These are phyloP conservation scores for Drosophila basisetae DNA, from an alignment of 2,888 invertebrate species.

Conservation along the genomic window DNA sequence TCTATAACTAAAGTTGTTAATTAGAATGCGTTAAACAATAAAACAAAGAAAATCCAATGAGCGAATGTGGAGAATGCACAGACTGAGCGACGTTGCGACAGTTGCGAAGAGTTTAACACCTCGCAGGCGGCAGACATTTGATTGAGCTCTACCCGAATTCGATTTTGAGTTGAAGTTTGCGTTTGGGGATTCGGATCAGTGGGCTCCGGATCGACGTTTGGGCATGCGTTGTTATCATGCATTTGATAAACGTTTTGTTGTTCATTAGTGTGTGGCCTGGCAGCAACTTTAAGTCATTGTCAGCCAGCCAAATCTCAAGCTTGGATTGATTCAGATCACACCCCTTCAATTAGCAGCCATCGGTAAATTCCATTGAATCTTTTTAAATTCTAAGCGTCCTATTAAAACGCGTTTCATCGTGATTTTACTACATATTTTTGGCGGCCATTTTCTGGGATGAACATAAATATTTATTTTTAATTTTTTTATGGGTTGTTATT, in stretches of 20 bases:
- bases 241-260: conserved; percentile 81
- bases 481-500: background rate
- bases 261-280: conserved; percentile 54
- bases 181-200: conserved; percentile 17
- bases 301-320: conserved; percentile 12
- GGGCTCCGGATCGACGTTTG: conserved; percentile 13
- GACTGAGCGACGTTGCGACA: conserved; percentile 47
- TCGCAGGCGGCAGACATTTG: conserved; percentile 54
- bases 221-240: conserved; percentile 72
- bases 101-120: conserved; percentile 75
- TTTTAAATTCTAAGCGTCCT: conserved; percentile 24
- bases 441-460: conserved; percentile 52
- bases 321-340: conserved; percentile 58
- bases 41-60: conserved; percentile 69
- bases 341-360: conserved; percentile 71
- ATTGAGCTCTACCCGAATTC: conserved; percentile 43
- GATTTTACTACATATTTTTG: conserved; percentile 3
- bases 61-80: background rate
- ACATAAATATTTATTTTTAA: background rate
- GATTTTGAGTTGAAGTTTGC: background rate
- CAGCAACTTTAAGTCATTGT: conserved; percentile 26
- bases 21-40: conserved; percentile 80
- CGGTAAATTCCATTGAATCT: conserved; percentile 51
- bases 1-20: conserved; percentile 72
- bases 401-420: conserved; percentile 29